Conservation (phyloP, 2,797 vertebrate species). For the Petrocephalus sullivani region DNA sequence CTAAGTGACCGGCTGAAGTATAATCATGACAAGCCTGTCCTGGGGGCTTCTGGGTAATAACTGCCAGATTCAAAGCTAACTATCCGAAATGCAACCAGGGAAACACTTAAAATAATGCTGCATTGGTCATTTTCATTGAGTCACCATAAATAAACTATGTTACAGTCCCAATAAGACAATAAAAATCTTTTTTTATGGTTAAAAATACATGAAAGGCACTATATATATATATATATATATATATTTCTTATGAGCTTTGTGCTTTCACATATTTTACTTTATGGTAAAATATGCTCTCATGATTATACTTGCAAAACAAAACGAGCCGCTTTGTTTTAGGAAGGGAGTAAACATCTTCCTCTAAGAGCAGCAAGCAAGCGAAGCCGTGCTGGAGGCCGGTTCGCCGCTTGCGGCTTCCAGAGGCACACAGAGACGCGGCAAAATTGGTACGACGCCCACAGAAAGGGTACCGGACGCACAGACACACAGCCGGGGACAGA, state of each 20-base stretch:
- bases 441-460: not conserved
- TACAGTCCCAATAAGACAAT: not conserved
- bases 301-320: constrained; percentile 15
- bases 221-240: not conserved
- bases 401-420: not conserved
- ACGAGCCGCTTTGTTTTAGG: not conserved
- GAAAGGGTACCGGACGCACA: not conserved
- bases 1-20: not conserved
- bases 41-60: not conserved
- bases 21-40: not conserved
- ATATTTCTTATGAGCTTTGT: not conserved
- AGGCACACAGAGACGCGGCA: not conserved
- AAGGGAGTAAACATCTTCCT: not conserved
- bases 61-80: not conserved
- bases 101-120: not conserved
- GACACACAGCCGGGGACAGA: constrained; percentile 25
- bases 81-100: not conserved
- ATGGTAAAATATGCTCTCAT: not conserved
- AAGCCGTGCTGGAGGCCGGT: not conserved
- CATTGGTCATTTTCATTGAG: not conserved
- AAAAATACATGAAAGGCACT: not conserved
- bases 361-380: not conserved
- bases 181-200: not conserved
- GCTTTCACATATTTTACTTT: not conserved
- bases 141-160: not conserved